Evolutionary conservation across 2,888 invertebrate species (phyloP), one percentile per base, ranked within the genome.

Genomic region (Odontocolon sp.): DNA sequence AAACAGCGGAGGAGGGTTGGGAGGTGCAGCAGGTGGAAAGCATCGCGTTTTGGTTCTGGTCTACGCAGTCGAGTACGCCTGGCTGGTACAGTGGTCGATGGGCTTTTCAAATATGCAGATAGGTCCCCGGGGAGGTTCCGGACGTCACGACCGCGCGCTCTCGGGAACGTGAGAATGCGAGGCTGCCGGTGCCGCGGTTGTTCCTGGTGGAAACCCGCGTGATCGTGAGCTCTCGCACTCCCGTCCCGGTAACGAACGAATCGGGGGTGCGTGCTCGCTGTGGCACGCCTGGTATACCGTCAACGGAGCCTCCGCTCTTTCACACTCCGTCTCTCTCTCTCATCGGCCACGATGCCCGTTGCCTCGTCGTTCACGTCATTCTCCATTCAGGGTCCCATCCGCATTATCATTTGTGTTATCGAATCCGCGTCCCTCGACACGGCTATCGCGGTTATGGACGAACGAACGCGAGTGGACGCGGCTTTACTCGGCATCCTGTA

Each of bases 81-180:
- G 4, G 9, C 33, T 50, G 33, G 28, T 33, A 40, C 21, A 28
- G 64, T 45, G 57, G 21, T 57, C 40, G 75, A 61, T 45, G 52
- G 52, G 63, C 71, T 69, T 72, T 78, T 80, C 71, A 75, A 78
- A 79, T 79, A 80, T 78, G 77, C 76, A 79, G 74, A 79, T 80
- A 57, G 52, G 52, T 78, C 75, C 54, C 69, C 40, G 18, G 56
- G 67, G 64, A 77, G 42, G 63, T 70, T 59, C 50, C 54, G 64
- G 45, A 59, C 59, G 69, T 78, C 72, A 72, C 66, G 61, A 52
- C 52, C 36, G 31, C 18, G 36, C 23, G 56, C 47, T 33, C 18
- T 21, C 36, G 47, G 47, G 47, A 23, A 42, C 9, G 61, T 33
- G 61, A 31, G 38, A 14, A 42, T 47, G 31, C 31, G 54, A 52